Evolutionary conservation across 2,888 invertebrate genomes (phyloP).

Genomic region (Habroteleia sp.): DNA sequence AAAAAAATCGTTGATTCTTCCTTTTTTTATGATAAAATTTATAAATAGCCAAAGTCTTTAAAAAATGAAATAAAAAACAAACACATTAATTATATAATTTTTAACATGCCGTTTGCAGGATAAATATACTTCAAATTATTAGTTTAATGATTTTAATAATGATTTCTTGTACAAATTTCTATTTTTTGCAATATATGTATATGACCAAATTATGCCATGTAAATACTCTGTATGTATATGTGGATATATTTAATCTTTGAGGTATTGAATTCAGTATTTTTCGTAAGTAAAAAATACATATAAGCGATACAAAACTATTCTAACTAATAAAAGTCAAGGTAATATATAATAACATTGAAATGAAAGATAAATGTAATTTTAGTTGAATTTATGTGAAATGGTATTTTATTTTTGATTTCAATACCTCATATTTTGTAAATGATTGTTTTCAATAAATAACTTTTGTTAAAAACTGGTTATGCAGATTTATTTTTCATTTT

Average conservation of each 20-base stretch:
- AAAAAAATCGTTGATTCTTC: constrained; percentile 15
- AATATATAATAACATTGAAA: too few relatives aligned
- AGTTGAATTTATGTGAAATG: too few relatives aligned
- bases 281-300: too few relatives aligned
- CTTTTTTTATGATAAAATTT: constrained; percentile 3
- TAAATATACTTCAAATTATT: constrained; percentile 13
- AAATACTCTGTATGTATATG: constrained; percentile 52
- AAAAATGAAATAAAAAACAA: constrained; percentile 8
- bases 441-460: constrained; percentile 43
- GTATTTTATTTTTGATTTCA: constrained; percentile 10
- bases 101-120: neutral
- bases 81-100: neutral
- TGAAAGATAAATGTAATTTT: neutral
- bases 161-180: constrained; percentile 40
- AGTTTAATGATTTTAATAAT: constrained; percentile 13
- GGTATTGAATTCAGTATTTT: constrained; percentile 26
- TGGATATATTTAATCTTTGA: constrained; percentile 31
- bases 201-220: constrained; percentile 36
- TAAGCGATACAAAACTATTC: too few relatives aligned
- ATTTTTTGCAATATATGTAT: constrained; percentile 33
- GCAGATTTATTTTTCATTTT: too few relatives aligned
- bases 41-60: constrained; percentile 29
- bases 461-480: constrained; percentile 36
- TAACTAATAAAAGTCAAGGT: too few relatives aligned
- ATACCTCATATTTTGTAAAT: constrained; percentile 45